phyloP scores from a whole-genome alignment of 2,113 vertebrate genomes.

The Rhombomys opimus region DNA sequence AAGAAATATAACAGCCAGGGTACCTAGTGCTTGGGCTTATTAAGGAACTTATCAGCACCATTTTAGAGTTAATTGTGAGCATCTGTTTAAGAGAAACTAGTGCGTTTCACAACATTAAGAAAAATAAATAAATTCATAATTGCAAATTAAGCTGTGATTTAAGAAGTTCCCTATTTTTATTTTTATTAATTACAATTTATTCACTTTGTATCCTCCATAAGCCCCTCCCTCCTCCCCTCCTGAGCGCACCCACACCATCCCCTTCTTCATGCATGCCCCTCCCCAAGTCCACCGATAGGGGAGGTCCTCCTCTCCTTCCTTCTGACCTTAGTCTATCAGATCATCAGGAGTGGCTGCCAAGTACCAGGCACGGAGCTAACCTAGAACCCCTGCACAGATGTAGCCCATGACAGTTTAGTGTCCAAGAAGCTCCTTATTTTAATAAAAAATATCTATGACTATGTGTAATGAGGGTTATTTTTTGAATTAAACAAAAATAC shows the following conservation, averaged over 20 bases:
- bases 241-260: too few relatives aligned
- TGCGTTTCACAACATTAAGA: not conserved
- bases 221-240: too few relatives aligned
- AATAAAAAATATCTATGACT: not conserved
- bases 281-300: too few relatives aligned
- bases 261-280: too few relatives aligned
- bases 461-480: not conserved
- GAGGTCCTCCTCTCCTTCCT: too few relatives aligned
- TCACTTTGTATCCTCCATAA: too few relatives aligned
- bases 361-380: too few relatives aligned
- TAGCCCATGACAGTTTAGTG: too few relatives aligned
- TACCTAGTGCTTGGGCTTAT: not conserved
- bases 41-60: conserved; percentile 6
- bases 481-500: conserved; percentile 15
- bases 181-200: too few relatives aligned
- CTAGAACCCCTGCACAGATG: too few relatives aligned
- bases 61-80: conserved; percentile 50
- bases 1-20: not conserved
- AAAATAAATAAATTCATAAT: conserved; percentile 62
- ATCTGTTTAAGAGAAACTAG: conserved; percentile 22
- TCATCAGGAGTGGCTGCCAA: too few relatives aligned
- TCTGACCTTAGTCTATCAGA: too few relatives aligned
- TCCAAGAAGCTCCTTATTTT: not conserved
- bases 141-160: conserved; percentile 42
- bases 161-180: not conserved